Evolutionary conservation across 2,113 vertebrate genomes (phyloP), one percentile per base, ranked within the genome.

Genomic region (Oophaga pumilio): DNA sequence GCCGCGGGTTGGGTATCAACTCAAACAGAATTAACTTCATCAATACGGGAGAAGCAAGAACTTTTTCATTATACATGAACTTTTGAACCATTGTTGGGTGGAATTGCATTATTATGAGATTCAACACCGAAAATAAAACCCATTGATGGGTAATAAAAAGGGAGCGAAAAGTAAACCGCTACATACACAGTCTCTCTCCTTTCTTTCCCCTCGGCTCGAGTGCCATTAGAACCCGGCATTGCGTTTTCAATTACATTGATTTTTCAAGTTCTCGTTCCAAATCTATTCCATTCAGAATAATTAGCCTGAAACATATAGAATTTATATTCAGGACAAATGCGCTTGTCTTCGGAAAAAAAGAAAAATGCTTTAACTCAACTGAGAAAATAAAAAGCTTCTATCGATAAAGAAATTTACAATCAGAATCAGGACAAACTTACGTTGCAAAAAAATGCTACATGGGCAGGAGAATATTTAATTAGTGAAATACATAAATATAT

Each of bases 161-260:
- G 50, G 49, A 62, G 22, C 50, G 18, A 68, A 77, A 49, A 77
- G 15, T 50, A 76, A 85, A 77, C 57, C 56, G 52, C 43, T 50
- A 9, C 59, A 49, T 68, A 22, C 56, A 28, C 50, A 53, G 22
- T 28, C 4, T 59, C 24, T 78, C 26, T 17, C 60, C 50, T 13
- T 12, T 22, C 2, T 87, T 82, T 69, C 82, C 81, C 49, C 13
- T 26, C 20, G 15, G 11, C 68, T 82, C n/a, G 18, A 14, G 2
- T 6, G 78, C 78, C 26, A 59, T 74, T 87, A 82, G 53, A 59
- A 74, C 71, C 50, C 26, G 82, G 22, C 18, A 22, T 7, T 73
- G 86, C 86, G 74, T 87, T 87, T 87, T 82, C 85, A 87, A 87
- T 87, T 87, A 87, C 78, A 87, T 87, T 87, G 86, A 87, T 87